Evolutionary conservation across 2,113 vertebrate species (phyloP), one percentile per base, ranked within the genome.

Genomic region (Genyomyrus donnyi): DNA sequence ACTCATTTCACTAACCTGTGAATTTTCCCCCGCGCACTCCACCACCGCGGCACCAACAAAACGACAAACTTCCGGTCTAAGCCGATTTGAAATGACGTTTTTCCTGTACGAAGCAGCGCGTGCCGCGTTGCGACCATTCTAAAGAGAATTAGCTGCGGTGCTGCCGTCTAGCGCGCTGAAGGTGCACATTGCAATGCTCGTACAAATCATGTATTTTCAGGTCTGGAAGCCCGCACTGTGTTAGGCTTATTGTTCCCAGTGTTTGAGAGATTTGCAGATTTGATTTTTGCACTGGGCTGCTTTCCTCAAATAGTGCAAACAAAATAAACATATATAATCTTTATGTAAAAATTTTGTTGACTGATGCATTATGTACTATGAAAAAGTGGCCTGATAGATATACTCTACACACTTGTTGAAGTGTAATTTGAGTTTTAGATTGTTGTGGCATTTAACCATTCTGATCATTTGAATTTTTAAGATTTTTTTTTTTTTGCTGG

Each of bases 1-100:
- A 58, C 0, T 70, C 4, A 85, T 84, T 42, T 49, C 45, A 95
- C 96, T 89, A 91, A 96, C 96, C 96, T 96, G 74, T 42, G 95
- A 93, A 94, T 85, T 91, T 70, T 70, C 92, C 90, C 92, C 94
- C 94, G 94, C 94, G 93, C 94, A 93, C 90, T 93, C 92, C 91
- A 92, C 91, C 91, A 94, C 94, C 31, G 35, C 53, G 52, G 35
- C 53, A 80, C 35, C 93, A 94, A 93, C 95, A 94, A 66, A 84
- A 91, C 19, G 35, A 85, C 48, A 19, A 10, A 3, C 89, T 90
- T 56, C 77, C 42, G 27, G 0, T 92, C 94, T 85, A 94, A 91
- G 92, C 94, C 89, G 89, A 24, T 85, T 89, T n/a, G 6, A 48
- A 85, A 48, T 48, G 52, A 89, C 48, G 89, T 46, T 27, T 24